A percentile compares a stretch with the other conserved stretches of the same genome.
Evolutionary conservation across 2,113 vertebrate species (phyloP).

Genomic region (Haliaeetus leucogaster): DNA sequence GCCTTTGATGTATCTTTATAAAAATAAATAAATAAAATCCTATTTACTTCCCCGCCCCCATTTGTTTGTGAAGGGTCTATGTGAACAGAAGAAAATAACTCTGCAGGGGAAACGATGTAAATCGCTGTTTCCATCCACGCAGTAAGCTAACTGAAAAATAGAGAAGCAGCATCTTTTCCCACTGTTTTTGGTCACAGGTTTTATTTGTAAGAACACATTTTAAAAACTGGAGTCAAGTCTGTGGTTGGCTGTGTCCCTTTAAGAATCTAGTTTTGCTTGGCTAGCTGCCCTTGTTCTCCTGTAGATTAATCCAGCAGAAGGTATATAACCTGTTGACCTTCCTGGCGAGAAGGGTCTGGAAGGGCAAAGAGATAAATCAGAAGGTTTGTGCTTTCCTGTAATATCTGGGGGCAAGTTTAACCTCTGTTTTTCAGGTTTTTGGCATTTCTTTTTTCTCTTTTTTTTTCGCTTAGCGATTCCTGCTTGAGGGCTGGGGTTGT

Average conservation of each 20-base stretch:
- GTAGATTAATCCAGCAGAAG: slow-evolving; percentile 53
- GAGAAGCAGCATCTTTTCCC: not conserved
- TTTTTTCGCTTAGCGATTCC: not conserved
- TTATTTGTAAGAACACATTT: not conserved
- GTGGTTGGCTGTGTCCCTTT: slow-evolving; percentile 2
- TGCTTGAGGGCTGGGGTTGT: not conserved
- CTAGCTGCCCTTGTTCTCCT: slow-evolving; percentile 12
- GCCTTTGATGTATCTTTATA: not conserved
- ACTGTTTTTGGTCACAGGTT: not conserved
- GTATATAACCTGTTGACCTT: slow-evolving; percentile 63
- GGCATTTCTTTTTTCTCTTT: not conserved
- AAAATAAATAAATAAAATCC: not conserved
- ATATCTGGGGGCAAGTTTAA: not conserved
- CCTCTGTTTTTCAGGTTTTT: not conserved
- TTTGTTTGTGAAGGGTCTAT: not conserved
- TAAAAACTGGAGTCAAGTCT: not conserved
- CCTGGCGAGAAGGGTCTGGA: slow-evolving; percentile 21
- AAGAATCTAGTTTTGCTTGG: slow-evolving; percentile 42
- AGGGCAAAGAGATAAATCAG: slow-evolving; percentile 20
- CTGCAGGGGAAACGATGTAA: not conserved
- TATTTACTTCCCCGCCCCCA: not conserved
- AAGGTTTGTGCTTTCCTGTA: not conserved
- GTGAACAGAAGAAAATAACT: not conserved
- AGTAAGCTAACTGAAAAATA: not conserved
- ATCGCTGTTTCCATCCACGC: not conserved